Conservation (phyloP, 1,140 invertebrate species). For the Pogonognathellus flavescens region DNA sequence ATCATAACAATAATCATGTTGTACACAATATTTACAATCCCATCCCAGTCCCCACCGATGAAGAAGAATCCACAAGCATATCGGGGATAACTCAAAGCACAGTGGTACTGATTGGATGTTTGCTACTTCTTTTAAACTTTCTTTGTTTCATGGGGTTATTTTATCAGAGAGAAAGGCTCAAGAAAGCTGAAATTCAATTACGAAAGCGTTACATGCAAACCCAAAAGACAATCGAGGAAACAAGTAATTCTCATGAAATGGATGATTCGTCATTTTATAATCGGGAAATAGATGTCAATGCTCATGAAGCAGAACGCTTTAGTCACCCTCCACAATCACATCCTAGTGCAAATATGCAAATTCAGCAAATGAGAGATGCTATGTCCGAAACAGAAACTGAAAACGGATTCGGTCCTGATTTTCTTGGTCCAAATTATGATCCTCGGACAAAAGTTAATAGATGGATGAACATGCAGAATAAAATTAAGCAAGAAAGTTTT, state of each 20-base stretch:
- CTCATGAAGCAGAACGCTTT: not conserved
- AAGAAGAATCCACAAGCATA: not conserved
- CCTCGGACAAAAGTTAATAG: constrained; percentile 66
- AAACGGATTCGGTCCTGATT: constrained; percentile 66
- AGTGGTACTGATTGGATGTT: constrained; percentile 62
- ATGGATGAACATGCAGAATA: constrained; percentile 65
- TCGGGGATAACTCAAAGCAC: constrained; percentile 60
- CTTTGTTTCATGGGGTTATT: constrained; percentile 66
- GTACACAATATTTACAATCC: not conserved
- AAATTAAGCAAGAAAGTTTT: not conserved
- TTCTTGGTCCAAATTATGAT: constrained; percentile 65
- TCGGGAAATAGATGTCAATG: not conserved
- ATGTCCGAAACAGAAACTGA: constrained; percentile 67
- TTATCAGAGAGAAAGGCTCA: constrained; percentile 64
- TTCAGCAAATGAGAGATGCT: constrained; percentile 32
- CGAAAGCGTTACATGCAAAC: constrained; percentile 58
- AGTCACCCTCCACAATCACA: not conserved
- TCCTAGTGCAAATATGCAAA: not conserved
- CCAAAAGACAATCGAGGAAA: constrained; percentile 15
- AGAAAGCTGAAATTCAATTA: constrained; percentile 62
- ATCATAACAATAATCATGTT: constrained; percentile 25
- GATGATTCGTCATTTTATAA: constrained; percentile 9
- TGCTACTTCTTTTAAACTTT: constrained; percentile 62
- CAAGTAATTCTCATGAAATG: constrained; percentile 23
- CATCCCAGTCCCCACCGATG: not conserved